Evolutionary conservation across 2,888 invertebrate species (phyloP).

Genomic region (Andrena flavipes): DNA sequence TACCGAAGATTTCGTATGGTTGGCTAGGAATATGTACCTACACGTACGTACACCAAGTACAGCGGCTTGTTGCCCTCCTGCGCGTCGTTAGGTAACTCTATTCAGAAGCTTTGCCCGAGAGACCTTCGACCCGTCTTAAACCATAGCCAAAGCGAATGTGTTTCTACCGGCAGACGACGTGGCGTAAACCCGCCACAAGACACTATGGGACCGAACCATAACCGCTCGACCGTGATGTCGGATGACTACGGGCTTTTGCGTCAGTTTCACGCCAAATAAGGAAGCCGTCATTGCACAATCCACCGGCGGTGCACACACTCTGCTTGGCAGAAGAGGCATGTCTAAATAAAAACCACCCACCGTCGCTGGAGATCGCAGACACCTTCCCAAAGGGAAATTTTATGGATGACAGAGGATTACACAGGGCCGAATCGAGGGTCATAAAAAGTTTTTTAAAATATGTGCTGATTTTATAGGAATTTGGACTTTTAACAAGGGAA

Average conservation of each 20-base stretch:
- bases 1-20: slow-evolving; percentile 72
- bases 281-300: slow-evolving; percentile 61
- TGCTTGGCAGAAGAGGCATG: slow-evolving; percentile 42
- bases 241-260: slow-evolving; percentile 72
- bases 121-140: slow-evolving; percentile 75
- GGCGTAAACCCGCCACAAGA: slow-evolving; percentile 62
- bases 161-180: slow-evolving; percentile 64
- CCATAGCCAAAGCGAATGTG: slow-evolving; percentile 70
- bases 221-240: slow-evolving; percentile 68
- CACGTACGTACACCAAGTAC: slow-evolving; percentile 51
- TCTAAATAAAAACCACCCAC: slow-evolving; percentile 47
- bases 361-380: slow-evolving; percentile 16
- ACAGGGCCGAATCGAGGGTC: too few species aligned
- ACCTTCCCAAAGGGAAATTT: slow-evolving; percentile 1
- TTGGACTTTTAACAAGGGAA: too few species aligned
- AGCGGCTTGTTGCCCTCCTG: slow-evolving; percentile 58
- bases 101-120: slow-evolving; percentile 72
- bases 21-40: slow-evolving; percentile 43
- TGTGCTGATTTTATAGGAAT: too few species aligned
- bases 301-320: slow-evolving; percentile 46
- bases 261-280: slow-evolving; percentile 72
- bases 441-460: not conserved
- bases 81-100: slow-evolving; percentile 71
- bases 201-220: slow-evolving; percentile 60
- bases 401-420: not conserved